phyloP scores from a whole-genome alignment of 2,113 vertebrate genomes.

The Piaya cayana region DNA sequence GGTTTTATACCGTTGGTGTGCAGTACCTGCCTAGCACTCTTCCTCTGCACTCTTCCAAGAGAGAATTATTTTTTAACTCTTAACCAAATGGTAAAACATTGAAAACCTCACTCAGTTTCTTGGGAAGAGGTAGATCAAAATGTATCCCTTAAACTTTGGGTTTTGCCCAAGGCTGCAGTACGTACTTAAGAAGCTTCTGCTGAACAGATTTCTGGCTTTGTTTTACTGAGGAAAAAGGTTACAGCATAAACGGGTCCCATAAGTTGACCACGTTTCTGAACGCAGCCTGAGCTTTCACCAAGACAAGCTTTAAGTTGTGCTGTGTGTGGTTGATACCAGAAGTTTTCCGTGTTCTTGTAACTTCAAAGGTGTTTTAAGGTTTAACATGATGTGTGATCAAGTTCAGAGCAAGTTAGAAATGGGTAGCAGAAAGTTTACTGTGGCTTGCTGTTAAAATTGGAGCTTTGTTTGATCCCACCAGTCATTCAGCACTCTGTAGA shows the following conservation, averaged over 20 bases:
- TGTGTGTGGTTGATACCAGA: background rate
- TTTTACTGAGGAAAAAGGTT: background rate
- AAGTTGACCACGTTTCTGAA: background rate
- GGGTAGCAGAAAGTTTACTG: background rate
- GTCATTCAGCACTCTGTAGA: background rate
- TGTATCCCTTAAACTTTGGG: background rate
- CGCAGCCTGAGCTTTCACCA: background rate
- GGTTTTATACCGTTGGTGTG: background rate
- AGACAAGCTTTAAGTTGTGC: background rate
- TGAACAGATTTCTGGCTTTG: background rate
- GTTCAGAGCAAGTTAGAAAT: background rate
- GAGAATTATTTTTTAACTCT: background rate
- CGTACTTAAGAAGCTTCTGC: background rate
- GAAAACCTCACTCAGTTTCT: accelerated
- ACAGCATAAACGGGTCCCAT: background rate
- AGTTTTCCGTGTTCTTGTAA: background rate
- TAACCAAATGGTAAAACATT: background rate
- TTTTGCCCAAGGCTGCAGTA: background rate
- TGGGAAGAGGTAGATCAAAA: accelerated
- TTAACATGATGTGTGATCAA: accelerated
- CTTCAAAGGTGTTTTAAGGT: background rate
- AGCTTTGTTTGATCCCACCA: background rate
- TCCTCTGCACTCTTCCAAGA: background rate
- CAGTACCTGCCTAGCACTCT: background rate
- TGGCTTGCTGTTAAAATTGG: background rate